A percentile compares a stretch with the other conserved stretches of the same genome.
Conservation (phyloP, 2,113 vertebrate genomes). For the Struthidea cinerea region DNA sequence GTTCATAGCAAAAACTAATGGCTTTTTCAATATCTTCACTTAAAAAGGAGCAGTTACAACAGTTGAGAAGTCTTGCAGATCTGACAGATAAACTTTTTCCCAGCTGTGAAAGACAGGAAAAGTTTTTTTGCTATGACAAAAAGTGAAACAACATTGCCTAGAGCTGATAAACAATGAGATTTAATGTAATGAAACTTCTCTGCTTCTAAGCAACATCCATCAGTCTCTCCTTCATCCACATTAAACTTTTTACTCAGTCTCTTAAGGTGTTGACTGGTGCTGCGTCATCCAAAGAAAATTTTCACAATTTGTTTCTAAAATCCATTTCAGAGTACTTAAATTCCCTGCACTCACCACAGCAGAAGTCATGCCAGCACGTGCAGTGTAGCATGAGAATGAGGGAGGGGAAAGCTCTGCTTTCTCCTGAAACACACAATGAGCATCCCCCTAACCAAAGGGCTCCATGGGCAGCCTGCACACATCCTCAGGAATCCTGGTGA, state of each 20-base stretch:
- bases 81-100: background rate
- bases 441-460: background rate
- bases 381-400: background rate
- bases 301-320: background rate
- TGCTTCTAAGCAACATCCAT: background rate
- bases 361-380: background rate
- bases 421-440: background rate
- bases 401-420: background rate
- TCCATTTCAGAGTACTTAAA: background rate
- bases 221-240: background rate
- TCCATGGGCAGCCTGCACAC: background rate
- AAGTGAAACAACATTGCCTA: background rate
- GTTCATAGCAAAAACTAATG: background rate
- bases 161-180: conserved; percentile 3
- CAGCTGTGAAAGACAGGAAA: background rate
- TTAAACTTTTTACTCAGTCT: background rate
- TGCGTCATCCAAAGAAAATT: background rate
- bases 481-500: background rate
- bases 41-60: background rate
- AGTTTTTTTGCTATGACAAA: background rate
- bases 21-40: background rate
- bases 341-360: background rate
- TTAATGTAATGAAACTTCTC: background rate
- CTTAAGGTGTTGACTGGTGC: background rate
- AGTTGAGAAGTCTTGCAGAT: background rate